phyloP scores from a whole-genome alignment of 1,140 invertebrate genomes.

The Cotesia typhae region DNA sequence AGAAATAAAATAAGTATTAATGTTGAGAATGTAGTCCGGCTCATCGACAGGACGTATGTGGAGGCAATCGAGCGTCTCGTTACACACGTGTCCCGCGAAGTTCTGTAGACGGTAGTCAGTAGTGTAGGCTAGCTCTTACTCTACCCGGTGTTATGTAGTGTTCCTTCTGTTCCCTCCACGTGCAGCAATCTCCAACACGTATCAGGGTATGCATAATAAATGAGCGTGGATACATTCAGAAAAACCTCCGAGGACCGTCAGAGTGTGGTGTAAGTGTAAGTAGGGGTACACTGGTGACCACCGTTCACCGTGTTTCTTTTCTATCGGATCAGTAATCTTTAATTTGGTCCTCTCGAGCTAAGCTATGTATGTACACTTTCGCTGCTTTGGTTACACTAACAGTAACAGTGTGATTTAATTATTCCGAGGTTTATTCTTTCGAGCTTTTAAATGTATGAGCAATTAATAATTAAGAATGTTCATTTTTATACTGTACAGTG shows the following conservation, averaged over 20 bases:
- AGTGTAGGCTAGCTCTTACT: no score
- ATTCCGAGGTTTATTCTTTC: background rate
- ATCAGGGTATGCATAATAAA: conserved; percentile 58
- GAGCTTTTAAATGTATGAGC: no score
- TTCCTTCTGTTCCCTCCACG: conserved; percentile 42
- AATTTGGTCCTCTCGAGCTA: conserved; percentile 39
- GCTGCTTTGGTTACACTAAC: background rate
- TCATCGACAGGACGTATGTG: conserved; percentile 34
- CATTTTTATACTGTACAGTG: no score
- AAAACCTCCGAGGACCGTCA: background rate
- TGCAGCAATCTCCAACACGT: conserved; percentile 55
- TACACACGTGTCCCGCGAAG: conserved; percentile 50
- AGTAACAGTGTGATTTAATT: background rate
- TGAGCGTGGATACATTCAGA: conserved; percentile 38
- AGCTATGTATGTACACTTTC: background rate
- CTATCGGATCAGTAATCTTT: conserved; percentile 49
- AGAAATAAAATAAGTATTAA: conserved; percentile 23
- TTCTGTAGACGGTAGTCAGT: conserved; percentile 35
- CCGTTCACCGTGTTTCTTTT: conserved; percentile 47
- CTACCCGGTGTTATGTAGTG: no score
- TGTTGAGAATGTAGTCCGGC: conserved; percentile 19
- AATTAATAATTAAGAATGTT: no score
- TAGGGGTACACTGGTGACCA: conserved; percentile 14
- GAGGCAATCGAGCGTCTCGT: conserved; percentile 50
- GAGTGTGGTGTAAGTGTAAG: no score